Evolutionary conservation across 2,797 vertebrate genomes (phyloP).

Genomic region (Rhynchonycteris naso): DNA sequence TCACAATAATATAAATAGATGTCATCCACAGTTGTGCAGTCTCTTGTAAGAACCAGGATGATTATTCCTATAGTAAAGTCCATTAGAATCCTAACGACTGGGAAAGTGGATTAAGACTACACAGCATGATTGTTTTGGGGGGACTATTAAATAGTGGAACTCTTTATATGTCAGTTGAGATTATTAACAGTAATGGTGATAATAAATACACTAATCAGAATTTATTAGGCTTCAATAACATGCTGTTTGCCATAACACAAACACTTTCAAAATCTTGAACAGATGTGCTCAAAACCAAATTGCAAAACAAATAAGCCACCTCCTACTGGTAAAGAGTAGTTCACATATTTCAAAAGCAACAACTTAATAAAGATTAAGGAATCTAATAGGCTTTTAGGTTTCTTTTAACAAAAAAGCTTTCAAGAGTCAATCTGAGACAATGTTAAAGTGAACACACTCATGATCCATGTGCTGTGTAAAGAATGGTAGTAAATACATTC

Average conservation of each 20-base stretch:
- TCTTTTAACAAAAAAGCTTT: constrained; percentile 82
- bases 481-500: constrained; percentile 74
- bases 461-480: constrained; percentile 5
- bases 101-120: neutral
- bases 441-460: neutral
- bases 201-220: constrained; percentile 44
- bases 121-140: neutral
- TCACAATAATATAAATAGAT: accelerated
- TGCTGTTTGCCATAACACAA: neutral
- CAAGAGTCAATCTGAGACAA: constrained; percentile 63
- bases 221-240: constrained; percentile 42
- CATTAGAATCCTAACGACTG: neutral
- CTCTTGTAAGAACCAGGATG: neutral
- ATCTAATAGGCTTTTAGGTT: constrained; percentile 57
- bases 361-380: constrained; percentile 79
- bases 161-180: neutral
- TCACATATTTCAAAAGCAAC: constrained; percentile 74
- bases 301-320: constrained; percentile 73
- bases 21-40: neutral
- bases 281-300: constrained; percentile 33
- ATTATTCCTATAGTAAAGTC: neutral
- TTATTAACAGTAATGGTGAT: constrained; percentile 49
- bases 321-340: constrained; percentile 28
- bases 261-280: constrained; percentile 26
- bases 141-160: neutral